Conservation (phyloP, 2,113 vertebrate genomes). For the Spermophilus dauricus region DNA sequence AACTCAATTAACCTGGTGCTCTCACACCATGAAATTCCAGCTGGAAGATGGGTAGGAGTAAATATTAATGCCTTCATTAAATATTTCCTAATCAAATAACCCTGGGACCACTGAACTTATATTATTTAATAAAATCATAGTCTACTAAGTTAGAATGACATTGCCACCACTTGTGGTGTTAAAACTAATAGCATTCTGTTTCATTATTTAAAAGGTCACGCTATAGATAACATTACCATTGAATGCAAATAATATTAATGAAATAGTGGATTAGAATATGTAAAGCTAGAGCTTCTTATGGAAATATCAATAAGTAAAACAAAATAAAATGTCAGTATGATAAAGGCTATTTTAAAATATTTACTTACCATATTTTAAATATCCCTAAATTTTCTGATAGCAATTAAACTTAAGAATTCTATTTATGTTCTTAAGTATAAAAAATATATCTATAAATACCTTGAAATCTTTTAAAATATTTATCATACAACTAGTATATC, state of each 20-base stretch:
- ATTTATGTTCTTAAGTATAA: not conserved
- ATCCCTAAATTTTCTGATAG: conserved; percentile 43
- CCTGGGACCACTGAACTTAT: conserved; percentile 52
- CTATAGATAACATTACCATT: not conserved
- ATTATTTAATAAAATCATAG: conserved; percentile 74
- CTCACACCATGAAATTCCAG: conserved; percentile 63
- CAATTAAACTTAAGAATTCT: conserved; percentile 33
- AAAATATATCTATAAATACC: not conserved
- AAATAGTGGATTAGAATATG: conserved; percentile 42
- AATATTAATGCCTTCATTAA: conserved; percentile 83
- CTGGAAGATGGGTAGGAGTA: conserved; percentile 69
- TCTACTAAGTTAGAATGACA: conserved; percentile 54
- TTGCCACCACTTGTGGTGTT: conserved; percentile 7
- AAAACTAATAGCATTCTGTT: conserved; percentile 36
- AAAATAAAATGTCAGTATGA: conserved; percentile 40
- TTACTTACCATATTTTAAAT: not conserved
- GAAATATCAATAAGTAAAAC: conserved; percentile 15
- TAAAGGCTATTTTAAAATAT: conserved; percentile 21
- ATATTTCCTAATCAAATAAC: conserved; percentile 74
- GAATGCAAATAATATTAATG: conserved; percentile 54
- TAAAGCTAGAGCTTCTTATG: not conserved
- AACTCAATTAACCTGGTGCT: conserved; percentile 82
- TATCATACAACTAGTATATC: not conserved
- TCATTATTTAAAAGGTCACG: conserved; percentile 48
- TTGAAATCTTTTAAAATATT: conserved; percentile 33